These are phyloP conservation scores for Brachyrhaphis roseni DNA, from an alignment of 2,797 vertebrate species.

Conservation along the genomic window DNA sequence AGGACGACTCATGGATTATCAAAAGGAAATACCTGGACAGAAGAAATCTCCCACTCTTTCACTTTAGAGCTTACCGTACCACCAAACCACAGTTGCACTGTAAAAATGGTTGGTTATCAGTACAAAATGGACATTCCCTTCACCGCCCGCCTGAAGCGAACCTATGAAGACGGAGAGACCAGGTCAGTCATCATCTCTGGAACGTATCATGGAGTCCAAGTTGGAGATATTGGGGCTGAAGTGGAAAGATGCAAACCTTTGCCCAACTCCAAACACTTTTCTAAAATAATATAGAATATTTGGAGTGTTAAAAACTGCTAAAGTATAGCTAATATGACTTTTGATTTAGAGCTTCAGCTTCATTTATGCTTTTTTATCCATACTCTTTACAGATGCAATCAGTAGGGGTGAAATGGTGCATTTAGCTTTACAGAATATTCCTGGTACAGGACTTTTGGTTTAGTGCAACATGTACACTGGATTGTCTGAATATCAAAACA, in stretches of 20 bases:
- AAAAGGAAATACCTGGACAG: background rate
- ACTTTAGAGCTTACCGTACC: rapidly evolving
- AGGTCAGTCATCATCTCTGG: constrained; percentile 47
- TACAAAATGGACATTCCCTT: constrained; percentile 58
- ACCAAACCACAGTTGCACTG: constrained; percentile 61
- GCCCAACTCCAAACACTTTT: constrained; percentile 45
- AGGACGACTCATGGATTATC: background rate
- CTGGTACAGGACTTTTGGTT: too few species aligned
- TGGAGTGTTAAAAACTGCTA: background rate
- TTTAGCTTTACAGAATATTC: too few species aligned
- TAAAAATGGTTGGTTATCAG: constrained; percentile 52
- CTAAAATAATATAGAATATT: background rate
- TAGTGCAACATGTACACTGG: too few species aligned
- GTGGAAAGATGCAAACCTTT: constrained; percentile 57
- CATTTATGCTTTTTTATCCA: background rate
- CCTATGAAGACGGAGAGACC: constrained; percentile 54
- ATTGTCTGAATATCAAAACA: too few species aligned
- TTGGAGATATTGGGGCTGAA: constrained; percentile 53
- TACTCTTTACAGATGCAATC: background rate
- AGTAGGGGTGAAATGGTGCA: too few species aligned
- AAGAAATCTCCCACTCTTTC: rapidly evolving
- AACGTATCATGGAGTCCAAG: constrained; percentile 55
- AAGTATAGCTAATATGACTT: background rate
- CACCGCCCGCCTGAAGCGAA: constrained; percentile 57
- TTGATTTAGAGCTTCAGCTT: background rate